Conservation (phyloP, 2,888 invertebrate genomes). For the Sisyra terminalis region DNA sequence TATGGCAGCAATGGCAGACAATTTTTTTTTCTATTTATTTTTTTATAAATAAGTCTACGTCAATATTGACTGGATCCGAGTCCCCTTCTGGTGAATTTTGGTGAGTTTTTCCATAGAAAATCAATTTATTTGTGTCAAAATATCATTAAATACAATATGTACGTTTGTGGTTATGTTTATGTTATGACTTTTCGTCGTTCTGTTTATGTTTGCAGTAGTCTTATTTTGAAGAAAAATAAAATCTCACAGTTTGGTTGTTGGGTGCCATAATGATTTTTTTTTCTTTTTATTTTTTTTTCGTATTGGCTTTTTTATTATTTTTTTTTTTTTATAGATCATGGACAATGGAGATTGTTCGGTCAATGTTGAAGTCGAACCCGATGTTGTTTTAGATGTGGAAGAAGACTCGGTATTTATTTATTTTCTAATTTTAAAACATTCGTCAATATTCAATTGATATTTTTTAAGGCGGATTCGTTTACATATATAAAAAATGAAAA, state of each 20-base stretch:
- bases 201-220: neutral
- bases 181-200: conserved; percentile 3
- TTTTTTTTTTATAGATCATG: conserved; percentile 6
- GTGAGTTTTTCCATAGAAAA: conserved; percentile 1
- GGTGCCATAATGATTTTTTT: conserved; percentile 5
- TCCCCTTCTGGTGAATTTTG: neutral
- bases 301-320: conserved; percentile 1
- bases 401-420: conserved; percentile 3
- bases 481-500: neutral
- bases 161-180: conserved; percentile 6
- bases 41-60: conserved; percentile 6
- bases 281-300: conserved; percentile 1
- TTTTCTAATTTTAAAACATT: neutral
- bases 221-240: neutral
- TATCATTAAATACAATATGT: neutral
- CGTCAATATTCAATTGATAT: neutral
- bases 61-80: neutral
- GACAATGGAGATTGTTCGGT: conserved; percentile 4
- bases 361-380: conserved; percentile 8
- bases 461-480: neutral
- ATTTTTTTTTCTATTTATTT: conserved; percentile 9
- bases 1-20: conserved; percentile 3
- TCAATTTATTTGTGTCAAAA: neutral
- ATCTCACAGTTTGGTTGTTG: neutral
- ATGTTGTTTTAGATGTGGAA: conserved; percentile 8